Conservation (phyloP, 2,113 vertebrate genomes). For the Lycaon pictus region DNA sequence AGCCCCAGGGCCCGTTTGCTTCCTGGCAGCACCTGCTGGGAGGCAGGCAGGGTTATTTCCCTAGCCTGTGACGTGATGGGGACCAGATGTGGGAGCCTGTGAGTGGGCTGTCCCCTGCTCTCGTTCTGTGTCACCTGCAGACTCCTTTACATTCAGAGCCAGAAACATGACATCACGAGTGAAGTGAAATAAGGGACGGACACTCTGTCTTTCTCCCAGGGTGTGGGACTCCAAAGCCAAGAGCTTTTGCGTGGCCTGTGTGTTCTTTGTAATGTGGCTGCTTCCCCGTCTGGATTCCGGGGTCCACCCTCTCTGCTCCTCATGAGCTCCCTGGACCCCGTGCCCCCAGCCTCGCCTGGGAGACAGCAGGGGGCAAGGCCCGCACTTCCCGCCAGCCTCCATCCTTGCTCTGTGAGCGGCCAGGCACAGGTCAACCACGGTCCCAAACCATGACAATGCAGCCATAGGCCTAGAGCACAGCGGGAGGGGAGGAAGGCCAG, state of each 20-base stretch:
- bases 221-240: not conserved
- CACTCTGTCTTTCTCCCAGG: not conserved
- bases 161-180: not conserved
- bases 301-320: not conserved
- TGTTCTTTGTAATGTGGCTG: too few relatives aligned
- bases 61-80: not conserved
- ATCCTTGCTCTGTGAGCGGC: too few relatives aligned
- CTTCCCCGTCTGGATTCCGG: accelerated
- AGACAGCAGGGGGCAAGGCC: accelerated
- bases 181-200: not conserved
- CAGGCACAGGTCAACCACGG: accelerated
- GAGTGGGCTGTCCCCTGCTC: not conserved
- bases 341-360: not conserved
- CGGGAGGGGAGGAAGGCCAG: not conserved
- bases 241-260: not conserved
- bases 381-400: not conserved
- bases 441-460: accelerated
- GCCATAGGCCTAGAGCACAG: too few relatives aligned
- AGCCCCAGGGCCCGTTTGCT: not conserved
- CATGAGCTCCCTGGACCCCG: not conserved
- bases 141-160: too few relatives aligned
- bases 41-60: accelerated
- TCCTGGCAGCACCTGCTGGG: not conserved
- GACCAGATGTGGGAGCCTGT: not conserved
- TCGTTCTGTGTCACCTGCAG: not conserved